phyloP scores from a whole-genome alignment of 2,888 invertebrate species.

The Dasysyrphus tricinctus region DNA sequence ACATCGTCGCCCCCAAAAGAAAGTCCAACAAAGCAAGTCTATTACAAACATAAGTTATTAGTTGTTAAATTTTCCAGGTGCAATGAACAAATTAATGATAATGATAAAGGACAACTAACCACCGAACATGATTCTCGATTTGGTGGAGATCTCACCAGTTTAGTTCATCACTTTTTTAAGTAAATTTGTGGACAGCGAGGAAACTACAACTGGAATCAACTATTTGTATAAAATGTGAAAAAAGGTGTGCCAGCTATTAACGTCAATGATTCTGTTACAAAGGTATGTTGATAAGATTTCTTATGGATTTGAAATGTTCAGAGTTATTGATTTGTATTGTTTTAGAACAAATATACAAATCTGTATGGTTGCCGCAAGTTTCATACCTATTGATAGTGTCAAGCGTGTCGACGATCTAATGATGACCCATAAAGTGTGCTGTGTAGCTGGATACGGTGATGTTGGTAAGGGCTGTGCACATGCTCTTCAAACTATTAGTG shows the following conservation, averaged over 20 bases:
- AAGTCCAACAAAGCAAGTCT: not conserved
- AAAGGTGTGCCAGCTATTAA: conserved; percentile 97
- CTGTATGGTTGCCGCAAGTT: conserved; percentile 99
- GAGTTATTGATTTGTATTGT: conserved; percentile 51
- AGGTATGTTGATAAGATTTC: conserved; percentile 85
- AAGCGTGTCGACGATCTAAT: conserved; percentile 99
- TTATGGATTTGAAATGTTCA: not conserved
- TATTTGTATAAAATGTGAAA: conserved; percentile 98
- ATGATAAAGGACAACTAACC: conserved; percentile 89
- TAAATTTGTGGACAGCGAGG: conserved; percentile 96
- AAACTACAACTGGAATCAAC: conserved; percentile 99
- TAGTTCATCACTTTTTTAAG: conserved; percentile 93
- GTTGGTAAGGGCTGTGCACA: conserved; percentile 99
- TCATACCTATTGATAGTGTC: conserved; percentile 96
- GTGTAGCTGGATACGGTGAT: conserved; percentile 99
- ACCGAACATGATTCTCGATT: conserved; percentile 98
- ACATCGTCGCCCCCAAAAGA: too few relatives aligned
- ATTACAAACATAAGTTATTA: not conserved
- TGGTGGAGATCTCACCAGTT: conserved; percentile 98
- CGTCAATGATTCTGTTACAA: conserved; percentile 99
- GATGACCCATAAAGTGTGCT: conserved; percentile 99
- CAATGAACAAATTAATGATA: conserved; percentile 97
- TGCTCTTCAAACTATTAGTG: conserved; percentile 96
- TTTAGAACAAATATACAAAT: conserved; percentile 98
- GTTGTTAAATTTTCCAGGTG: conserved; percentile 84